Percentiles rank a stretch among this genome's conserved stretches.
These are phyloP conservation scores for Procambarus clarkii DNA, from an alignment of 1,140 invertebrate species.

Conservation along the genomic window DNA sequence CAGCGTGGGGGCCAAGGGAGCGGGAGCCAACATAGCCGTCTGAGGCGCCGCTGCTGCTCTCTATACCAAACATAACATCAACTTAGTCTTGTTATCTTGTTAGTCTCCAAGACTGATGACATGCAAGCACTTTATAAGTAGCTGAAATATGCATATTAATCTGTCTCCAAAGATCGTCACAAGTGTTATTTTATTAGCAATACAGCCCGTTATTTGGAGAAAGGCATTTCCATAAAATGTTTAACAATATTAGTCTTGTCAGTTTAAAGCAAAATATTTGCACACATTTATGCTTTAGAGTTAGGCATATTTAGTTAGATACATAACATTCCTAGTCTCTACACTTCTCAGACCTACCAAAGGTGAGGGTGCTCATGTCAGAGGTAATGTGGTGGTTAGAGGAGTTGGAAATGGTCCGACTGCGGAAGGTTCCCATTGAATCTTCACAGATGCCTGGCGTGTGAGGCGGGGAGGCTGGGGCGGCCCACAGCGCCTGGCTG, in stretches of 20 bases:
- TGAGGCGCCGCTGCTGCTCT: conserved; percentile 37
- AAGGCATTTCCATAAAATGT: too few species aligned
- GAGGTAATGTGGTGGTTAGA: conserved; percentile 30
- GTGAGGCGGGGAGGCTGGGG: not conserved
- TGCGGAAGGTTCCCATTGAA: not conserved
- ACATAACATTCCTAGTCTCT: too few species aligned
- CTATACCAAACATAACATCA: not conserved
- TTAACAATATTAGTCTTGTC: too few species aligned
- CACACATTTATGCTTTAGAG: too few species aligned
- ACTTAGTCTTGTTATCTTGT: not conserved
- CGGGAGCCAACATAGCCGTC: conserved; percentile 34
- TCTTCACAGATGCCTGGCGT: not conserved
- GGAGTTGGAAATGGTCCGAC: conserved; percentile 22
- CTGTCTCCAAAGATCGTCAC: too few species aligned
- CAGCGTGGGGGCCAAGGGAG: not conserved
- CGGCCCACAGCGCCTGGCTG: not conserved
- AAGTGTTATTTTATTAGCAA: too few species aligned
- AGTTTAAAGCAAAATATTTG: too few species aligned
- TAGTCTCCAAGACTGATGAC: too few species aligned
- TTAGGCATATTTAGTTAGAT: too few species aligned
- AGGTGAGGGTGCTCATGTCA: conserved; percentile 45
- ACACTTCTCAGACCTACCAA: not conserved
- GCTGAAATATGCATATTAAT: too few species aligned
- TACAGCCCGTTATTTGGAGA: too few species aligned
- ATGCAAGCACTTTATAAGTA: too few species aligned